These are phyloP conservation scores for Eira barbara DNA, from an alignment of 2,113 vertebrate genomes.

Conservation along the genomic window DNA sequence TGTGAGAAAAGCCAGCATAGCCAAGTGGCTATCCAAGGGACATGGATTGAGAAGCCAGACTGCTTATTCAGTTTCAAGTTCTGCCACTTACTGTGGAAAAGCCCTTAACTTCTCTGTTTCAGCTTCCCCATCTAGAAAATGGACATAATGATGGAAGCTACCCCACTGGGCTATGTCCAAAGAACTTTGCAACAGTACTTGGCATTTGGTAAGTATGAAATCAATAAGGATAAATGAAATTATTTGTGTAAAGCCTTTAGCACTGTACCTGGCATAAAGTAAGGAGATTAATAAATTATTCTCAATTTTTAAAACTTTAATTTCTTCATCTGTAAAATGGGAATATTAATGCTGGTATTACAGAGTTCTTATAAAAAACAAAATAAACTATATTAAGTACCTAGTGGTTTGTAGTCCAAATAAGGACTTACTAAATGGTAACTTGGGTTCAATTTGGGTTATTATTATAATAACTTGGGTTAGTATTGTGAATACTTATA, in stretches of 20 bases:
- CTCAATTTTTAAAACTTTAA: background rate
- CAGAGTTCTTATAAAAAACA: background rate
- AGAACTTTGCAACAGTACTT: background rate
- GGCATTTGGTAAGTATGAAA: background rate
- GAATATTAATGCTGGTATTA: background rate
- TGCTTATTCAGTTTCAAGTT: background rate
- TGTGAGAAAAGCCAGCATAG: background rate
- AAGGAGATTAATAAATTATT: background rate
- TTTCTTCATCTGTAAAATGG: background rate
- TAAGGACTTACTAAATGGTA: background rate
- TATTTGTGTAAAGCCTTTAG: background rate
- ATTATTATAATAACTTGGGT: background rate
- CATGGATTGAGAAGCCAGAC: background rate
- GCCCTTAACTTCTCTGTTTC: background rate
- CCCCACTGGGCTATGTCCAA: background rate
- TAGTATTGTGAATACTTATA: background rate
- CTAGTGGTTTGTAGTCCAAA: background rate
- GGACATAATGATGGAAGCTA: background rate
- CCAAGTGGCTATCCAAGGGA: background rate
- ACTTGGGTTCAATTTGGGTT: background rate
- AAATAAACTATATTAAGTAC: background rate
- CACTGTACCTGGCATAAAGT: background rate
- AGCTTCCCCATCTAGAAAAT: background rate
- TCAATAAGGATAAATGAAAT: background rate
- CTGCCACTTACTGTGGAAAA: background rate